Evolutionary conservation across 1,140 invertebrate species (phyloP), one percentile per base, ranked within the genome.

Genomic region (Nebria ingens): DNA sequence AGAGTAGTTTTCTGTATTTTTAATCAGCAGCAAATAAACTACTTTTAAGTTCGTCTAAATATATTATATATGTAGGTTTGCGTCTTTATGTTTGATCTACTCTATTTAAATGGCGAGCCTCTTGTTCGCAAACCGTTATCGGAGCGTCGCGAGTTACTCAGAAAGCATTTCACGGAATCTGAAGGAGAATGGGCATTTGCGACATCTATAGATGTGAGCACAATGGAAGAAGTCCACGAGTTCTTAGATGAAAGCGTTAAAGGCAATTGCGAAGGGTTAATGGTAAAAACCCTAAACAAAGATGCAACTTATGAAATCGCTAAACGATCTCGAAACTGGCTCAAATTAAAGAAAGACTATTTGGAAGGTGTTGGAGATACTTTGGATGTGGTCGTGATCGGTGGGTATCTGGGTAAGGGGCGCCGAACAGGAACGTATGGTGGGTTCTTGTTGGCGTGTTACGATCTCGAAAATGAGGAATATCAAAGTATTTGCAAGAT

Each of bases 261-360:
- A 86, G 86, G 89, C 23, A 96, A 96, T 68, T 99, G 97, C 72
- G 97, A 99, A 77, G 97, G 97, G 11, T 75, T 99, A 6, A 99
- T 99, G 97, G 91, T 99, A 0, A 99, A 99, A 76, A 94, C 94
- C 0, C 73, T 99, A 25, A 84, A 92, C 63, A 81, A 86, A 56
- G 87, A 97, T 65, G 91, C 97, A 0, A 91, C 90, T 0, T 99
- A 99, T 74, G 96, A 99, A 78, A 98, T 99, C 64, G 95, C 96
- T 0, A 95, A 97, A 69, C 75, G 97, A 40, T 98, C 95, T 0
- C 83, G 88, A 58, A 98, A 98, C 72, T 98, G 96, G 96, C 73
- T 98, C 1, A 98, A 98, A 80, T 68, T 98, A 45, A 98, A 99
- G 70, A 98, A 98, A 70, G 95, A 98, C 78, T 98, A 98, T 75